phyloP scores from a whole-genome alignment of 1,140 invertebrate genomes.

The Drosophila nikananu region DNA sequence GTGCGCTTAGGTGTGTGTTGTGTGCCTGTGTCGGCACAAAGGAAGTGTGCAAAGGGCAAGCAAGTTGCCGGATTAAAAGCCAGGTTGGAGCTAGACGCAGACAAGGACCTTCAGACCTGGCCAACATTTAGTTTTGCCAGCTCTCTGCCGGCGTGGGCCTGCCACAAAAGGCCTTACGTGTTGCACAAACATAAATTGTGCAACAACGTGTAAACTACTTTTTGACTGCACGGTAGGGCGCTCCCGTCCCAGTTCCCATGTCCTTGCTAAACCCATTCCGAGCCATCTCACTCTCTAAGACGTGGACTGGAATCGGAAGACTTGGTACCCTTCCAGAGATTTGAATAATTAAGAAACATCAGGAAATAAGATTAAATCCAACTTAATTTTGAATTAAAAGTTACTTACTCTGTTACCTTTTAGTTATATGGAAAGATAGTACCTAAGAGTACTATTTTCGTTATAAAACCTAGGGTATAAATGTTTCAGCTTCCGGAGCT shows the following conservation, averaged over 20 bases:
- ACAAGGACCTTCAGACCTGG: conserved; percentile 41
- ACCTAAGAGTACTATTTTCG: neutral
- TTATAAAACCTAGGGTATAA: neutral
- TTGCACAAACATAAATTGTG: conserved; percentile 85
- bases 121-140: conserved; percentile 42
- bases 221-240: conserved; percentile 78
- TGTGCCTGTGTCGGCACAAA: conserved; percentile 23
- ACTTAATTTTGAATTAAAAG: neutral
- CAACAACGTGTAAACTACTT: conserved; percentile 85
- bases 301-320: neutral
- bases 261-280: conserved; percentile 37
- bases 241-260: conserved; percentile 61
- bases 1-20: neutral
- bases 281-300: neutral
- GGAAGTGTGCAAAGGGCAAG: conserved; percentile 40
- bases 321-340: neutral
- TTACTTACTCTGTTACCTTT: neutral
- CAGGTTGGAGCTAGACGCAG: conserved; percentile 48
- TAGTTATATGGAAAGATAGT: too few species aligned
- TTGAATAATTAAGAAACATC: neutral
- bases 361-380: neutral
- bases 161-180: conserved; percentile 77
- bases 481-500: conserved; percentile 5
- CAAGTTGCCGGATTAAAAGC: conserved; percentile 48
- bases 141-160: conserved; percentile 44